Evolutionary conservation across 2,113 vertebrate species (phyloP).

Genomic region (Athene cunicularia): DNA sequence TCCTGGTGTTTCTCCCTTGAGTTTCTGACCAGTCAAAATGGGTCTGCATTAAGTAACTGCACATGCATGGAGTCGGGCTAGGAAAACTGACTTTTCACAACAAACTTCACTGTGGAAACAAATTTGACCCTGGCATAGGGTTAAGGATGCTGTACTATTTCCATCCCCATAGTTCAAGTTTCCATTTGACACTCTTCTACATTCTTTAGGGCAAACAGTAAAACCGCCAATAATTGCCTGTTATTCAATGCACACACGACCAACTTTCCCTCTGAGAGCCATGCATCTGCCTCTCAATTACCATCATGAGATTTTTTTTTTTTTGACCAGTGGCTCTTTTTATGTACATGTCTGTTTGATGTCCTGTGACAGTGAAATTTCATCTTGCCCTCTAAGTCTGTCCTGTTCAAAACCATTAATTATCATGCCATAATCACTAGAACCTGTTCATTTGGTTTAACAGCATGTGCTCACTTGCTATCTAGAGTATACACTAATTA

Average conservation of each 20-base stretch:
- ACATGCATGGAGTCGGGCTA: background rate
- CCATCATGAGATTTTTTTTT: background rate
- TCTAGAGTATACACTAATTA: background rate
- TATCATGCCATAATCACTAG: background rate
- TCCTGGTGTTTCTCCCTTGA: background rate
- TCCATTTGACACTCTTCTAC: slow-evolving; percentile 21
- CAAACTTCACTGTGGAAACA: background rate
- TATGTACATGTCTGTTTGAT: slow-evolving; percentile 28
- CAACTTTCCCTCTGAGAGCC: background rate
- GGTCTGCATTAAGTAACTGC: background rate
- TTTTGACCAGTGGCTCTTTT: slow-evolving; percentile 34
- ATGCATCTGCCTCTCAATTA: slow-evolving; percentile 33
- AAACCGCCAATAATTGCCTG: slow-evolving; percentile 63
- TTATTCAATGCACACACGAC: slow-evolving; percentile 62
- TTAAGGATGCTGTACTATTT: slow-evolving; percentile 17
- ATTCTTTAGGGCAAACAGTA: slow-evolving; percentile 55
- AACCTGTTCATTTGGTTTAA: background rate
- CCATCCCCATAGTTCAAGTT: slow-evolving; percentile 53
- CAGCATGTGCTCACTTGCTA: background rate
- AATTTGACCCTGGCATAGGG: background rate
- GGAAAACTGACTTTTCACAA: background rate
- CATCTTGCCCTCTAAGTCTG: slow-evolving; percentile 17
- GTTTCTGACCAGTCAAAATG: background rate
- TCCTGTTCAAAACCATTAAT: background rate
- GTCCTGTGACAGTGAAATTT: slow-evolving; percentile 48